A percentile compares a stretch with the other conserved stretches of the same genome.
Evolutionary conservation across 2,113 vertebrate species (phyloP).

Genomic region (Myrmophylax atrothorax): DNA sequence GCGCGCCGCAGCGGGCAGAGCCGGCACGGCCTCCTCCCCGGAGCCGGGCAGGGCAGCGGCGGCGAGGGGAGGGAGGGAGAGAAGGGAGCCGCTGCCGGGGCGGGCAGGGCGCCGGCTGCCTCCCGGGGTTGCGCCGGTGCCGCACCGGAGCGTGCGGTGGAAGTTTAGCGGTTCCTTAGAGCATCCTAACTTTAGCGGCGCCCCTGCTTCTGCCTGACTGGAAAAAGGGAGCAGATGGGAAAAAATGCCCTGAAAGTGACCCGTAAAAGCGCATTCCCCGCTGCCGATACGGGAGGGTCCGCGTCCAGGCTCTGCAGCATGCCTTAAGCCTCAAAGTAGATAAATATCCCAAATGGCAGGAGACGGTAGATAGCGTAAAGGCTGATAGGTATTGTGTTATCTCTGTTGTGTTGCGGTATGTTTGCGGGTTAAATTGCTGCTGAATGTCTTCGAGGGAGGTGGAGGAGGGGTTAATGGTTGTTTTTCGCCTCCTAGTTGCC

Average conservation of each 20-base stretch:
- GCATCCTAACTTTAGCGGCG: constrained; percentile 34
- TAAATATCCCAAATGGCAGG: background rate
- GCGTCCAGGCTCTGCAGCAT: background rate
- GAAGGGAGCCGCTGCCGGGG: background rate
- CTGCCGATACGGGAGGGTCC: background rate
- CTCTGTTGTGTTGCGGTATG: background rate
- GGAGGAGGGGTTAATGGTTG: constrained; percentile 31
- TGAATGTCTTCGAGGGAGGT: background rate
- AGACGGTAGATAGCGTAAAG: background rate
- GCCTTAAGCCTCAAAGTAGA: background rate
- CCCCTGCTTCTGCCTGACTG: background rate
- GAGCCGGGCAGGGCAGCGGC: background rate
- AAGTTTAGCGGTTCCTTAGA: constrained; percentile 34
- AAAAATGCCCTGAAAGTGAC: background rate
- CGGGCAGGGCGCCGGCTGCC: background rate
- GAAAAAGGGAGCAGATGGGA: background rate
- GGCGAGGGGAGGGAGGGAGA: background rate
- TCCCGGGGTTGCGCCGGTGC: background rate
- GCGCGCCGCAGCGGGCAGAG: background rate
- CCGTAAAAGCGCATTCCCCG: background rate
- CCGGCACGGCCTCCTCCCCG: background rate
- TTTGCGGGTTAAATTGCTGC: background rate
- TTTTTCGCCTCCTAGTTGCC: constrained; percentile 26
- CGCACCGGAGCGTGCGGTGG: constrained; percentile 20
- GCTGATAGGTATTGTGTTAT: background rate